Percentiles rank a stretch among this genome's conserved stretches.
Conservation (phyloP, 1,140 invertebrate genomes). For the Agrypnia vestita region DNA sequence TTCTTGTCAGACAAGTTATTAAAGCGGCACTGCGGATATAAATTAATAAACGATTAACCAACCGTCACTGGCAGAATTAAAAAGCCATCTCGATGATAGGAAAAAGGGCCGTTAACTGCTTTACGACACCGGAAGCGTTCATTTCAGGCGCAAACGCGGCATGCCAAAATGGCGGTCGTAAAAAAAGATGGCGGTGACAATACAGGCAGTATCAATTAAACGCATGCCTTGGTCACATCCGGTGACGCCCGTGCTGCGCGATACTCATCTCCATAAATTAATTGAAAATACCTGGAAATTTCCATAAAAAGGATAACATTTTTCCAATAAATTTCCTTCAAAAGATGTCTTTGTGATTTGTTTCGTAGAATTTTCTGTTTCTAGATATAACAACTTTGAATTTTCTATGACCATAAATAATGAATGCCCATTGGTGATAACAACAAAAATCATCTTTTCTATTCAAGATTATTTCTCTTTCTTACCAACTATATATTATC, state of each 20-base stretch:
- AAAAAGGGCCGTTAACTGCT: constrained; percentile 31
- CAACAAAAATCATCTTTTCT: no score
- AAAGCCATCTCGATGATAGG: constrained; percentile 21
- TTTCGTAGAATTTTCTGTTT: no score
- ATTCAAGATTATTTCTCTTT: no score
- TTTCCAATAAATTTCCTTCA: no score
- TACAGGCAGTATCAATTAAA: constrained; percentile 53
- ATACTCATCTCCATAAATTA: constrained; percentile 12
- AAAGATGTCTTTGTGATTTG: no score
- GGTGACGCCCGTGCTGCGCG: constrained; percentile 6
- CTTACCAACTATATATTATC: no score
- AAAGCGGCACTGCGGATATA: neutral
- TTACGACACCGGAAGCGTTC: constrained; percentile 19
- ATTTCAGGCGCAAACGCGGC: constrained; percentile 3
- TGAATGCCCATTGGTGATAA: no score
- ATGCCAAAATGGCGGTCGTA: constrained; percentile 40
- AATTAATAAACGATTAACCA: constrained; percentile 19
- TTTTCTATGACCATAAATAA: no score
- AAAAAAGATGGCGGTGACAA: constrained; percentile 49
- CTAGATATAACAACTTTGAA: no score
- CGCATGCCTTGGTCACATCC: constrained; percentile 30
- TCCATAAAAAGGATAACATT: no score
- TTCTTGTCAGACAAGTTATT: no score
- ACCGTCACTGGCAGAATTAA: constrained; percentile 20
- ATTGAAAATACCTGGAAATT: neutral